Base-by-base conservation (phyloP, 2,797 vertebrate genomes). In the Moxostoma hubbsi region DNA sequence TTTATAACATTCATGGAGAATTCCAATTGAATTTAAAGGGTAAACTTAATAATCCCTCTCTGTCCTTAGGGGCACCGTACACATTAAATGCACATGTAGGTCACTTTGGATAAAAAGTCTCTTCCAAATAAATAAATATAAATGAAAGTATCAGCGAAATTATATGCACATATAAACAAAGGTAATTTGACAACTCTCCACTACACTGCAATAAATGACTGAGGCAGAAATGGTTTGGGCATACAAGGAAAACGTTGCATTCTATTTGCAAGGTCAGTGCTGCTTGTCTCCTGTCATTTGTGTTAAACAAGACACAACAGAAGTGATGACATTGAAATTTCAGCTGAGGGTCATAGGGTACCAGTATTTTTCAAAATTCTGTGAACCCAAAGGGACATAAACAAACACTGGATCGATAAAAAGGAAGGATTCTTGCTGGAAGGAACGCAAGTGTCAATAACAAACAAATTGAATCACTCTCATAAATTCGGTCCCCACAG, bases 401-500 rank as follows among this genome's bases (percentile, higher is more conserved):
- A 81, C 70, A 79, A 62, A 66, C 74, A 54, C 43, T 11, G 55
- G 74, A 85, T 88, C 87, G 67, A 83, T 87, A 81, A 75, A 82
- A 86, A 57, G 45, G 16, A 76, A 82, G 50, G 36, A 55, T 73
- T 82, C 75, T 75, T 72, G 70, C 77, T 80, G 65, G 51, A 78
- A 75, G 82, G 73, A 57, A 65, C 5, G 57, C 62, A 71, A 76
- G 73, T 86, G 81, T 82, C 83, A 82, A 84, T 83, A 83, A 82
- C 64, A 64, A 59, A 67, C 63, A 85, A 81, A 85, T 83, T 83
- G 73, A 81, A 81, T 85, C 76, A 81, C 63, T 70, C 65, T 82
- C 78, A 84, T 77, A 83, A 62, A 65, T 76, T 70, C 55, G 67
- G 51, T 63, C 79, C 57, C 63, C n/a, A 18, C 67, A 45, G 61